Percentiles rank a stretch among this genome's conserved stretches.
phyloP scores from a whole-genome alignment of 2,888 invertebrate genomes.

The Sisyra terminalis region DNA sequence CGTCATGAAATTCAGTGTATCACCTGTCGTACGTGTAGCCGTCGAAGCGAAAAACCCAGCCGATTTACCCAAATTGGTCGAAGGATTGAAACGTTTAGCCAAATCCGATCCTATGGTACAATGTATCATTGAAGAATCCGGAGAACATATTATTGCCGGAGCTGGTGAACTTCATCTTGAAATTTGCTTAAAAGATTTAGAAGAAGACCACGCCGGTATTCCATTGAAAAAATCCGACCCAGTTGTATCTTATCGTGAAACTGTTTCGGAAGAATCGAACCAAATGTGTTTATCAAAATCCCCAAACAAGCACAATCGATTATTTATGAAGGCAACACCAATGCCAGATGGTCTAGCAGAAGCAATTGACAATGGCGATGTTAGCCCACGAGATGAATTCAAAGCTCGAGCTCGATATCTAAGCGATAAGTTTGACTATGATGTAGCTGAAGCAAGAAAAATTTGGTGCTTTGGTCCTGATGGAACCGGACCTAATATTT shows the following conservation, averaged over 20 bases:
- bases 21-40: slow-evolving; percentile 97
- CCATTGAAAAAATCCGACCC: slow-evolving; percentile 98
- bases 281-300: slow-evolving; percentile 97
- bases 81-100: slow-evolving; percentile 91
- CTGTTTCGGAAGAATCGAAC: slow-evolving; percentile 83
- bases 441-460: slow-evolving; percentile 94
- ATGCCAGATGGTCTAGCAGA: slow-evolving; percentile 95
- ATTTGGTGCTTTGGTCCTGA: slow-evolving; percentile 99
- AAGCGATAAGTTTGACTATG: slow-evolving; percentile 91
- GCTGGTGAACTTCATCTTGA: slow-evolving; percentile 99
- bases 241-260: slow-evolving; percentile 97
- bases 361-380: slow-evolving; percentile 92
- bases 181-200: slow-evolving; percentile 97
- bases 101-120: slow-evolving; percentile 99
- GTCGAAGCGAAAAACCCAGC: slow-evolving; percentile 99
- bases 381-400: slow-evolving; percentile 93
- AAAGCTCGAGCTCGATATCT: slow-evolving; percentile 92
- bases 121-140: slow-evolving; percentile 98
- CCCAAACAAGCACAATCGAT: slow-evolving; percentile 99
- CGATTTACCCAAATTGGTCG: slow-evolving; percentile 96
- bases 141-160: slow-evolving; percentile 99
- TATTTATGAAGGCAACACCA: slow-evolving; percentile 88
- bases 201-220: slow-evolving; percentile 98
- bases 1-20: slow-evolving; percentile 99
- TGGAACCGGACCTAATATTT: slow-evolving; percentile 93